These are phyloP conservation scores for Lemur catta DNA, from an alignment of 2,797 vertebrate genomes.

Conservation along the genomic window DNA sequence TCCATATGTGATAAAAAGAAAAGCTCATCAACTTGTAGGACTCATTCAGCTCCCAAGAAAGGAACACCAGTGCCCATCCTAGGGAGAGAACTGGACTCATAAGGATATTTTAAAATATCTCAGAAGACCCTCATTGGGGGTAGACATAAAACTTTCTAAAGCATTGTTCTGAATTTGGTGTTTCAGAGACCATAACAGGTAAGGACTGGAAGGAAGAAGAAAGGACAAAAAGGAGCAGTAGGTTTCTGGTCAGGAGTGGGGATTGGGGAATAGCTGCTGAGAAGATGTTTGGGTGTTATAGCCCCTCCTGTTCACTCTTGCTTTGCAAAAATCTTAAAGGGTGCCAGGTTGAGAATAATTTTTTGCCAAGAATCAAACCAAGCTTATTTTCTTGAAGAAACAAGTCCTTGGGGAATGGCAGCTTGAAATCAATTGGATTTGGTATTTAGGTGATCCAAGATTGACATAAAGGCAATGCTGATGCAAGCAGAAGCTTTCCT, in stretches of 20 bases:
- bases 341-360: neutral
- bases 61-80: neutral
- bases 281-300: neutral
- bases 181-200: slow-evolving; percentile 6
- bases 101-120: neutral
- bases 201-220: neutral
- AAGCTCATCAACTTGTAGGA: neutral
- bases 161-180: neutral
- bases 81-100: neutral
- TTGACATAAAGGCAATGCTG: neutral
- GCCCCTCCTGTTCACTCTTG: neutral
- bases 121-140: neutral
- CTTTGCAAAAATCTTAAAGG: neutral
- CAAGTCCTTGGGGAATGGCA: neutral
- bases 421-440: slow-evolving; percentile 9
- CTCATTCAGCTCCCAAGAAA: slow-evolving; percentile 4
- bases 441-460: neutral
- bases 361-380: slow-evolving; percentile 11
- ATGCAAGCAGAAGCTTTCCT: neutral
- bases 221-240: neutral
- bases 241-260: neutral
- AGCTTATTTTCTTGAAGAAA: slow-evolving; percentile 55
- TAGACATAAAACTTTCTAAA: slow-evolving; percentile 21
- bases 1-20: neutral
- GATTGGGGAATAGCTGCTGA: neutral